These are phyloP conservation scores for Corvus hawaiiensis DNA, from an alignment of 2,113 vertebrate species.

Conservation along the genomic window DNA sequence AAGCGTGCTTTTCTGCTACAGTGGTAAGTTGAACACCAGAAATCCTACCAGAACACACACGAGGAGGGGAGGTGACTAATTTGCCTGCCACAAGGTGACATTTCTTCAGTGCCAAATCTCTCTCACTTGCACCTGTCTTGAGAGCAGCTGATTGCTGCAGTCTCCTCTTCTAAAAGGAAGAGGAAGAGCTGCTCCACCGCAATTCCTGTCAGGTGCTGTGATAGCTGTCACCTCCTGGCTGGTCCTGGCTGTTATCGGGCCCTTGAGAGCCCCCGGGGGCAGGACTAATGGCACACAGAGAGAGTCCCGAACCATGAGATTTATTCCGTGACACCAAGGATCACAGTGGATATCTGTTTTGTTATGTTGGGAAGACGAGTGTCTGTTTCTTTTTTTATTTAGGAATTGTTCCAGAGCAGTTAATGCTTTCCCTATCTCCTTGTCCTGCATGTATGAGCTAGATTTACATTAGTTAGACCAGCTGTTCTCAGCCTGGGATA, in stretches of 20 bases:
- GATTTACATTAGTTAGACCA: not conserved
- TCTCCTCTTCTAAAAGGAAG: not conserved
- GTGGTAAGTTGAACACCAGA: not conserved
- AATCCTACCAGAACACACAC: fast-evolving
- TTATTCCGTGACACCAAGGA: not conserved
- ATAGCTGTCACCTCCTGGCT: not conserved
- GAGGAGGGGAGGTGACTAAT: not conserved
- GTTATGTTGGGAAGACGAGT: not conserved
- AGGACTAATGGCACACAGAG: not conserved
- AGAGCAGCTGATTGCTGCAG: not conserved
- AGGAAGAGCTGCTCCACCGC: not conserved
- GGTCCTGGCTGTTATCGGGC: fast-evolving
- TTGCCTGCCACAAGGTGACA: not conserved
- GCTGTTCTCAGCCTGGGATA: not conserved
- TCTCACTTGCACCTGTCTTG: not conserved
- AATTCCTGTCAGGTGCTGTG: not conserved
- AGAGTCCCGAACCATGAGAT: not conserved
- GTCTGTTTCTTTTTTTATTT: not conserved
- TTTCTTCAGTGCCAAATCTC: not conserved
- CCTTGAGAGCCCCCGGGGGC: not conserved
- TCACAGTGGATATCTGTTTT: not conserved
- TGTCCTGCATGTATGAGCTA: not conserved
- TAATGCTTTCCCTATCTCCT: not conserved
- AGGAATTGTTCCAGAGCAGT: not conserved
- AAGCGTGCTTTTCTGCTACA: not conserved